phyloP scores from a whole-genome alignment of 2,888 invertebrate genomes.

The Nomada hirtipes region DNA sequence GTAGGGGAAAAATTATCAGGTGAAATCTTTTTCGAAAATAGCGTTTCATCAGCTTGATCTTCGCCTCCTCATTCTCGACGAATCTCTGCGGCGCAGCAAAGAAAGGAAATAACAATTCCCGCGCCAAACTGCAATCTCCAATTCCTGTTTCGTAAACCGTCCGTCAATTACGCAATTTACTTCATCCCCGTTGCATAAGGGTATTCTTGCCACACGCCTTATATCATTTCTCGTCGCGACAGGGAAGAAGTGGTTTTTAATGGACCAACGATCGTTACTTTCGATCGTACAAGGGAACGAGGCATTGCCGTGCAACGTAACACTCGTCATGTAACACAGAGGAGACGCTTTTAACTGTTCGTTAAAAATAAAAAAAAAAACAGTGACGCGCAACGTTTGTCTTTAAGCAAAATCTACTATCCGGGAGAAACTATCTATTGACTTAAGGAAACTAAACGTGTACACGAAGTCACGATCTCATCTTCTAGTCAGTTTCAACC shows the following conservation, averaged over 20 bases:
- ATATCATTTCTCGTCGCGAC: neutral
- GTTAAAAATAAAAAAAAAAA: neutral
- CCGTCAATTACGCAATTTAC: neutral
- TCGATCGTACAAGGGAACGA: neutral
- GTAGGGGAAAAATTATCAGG: no score
- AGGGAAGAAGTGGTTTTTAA: neutral
- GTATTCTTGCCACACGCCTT: neutral
- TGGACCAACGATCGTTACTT: neutral
- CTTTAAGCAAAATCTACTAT: slow-evolving; percentile 48
- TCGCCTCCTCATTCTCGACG: neutral
- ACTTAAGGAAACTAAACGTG: slow-evolving; percentile 48
- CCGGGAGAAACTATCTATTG: slow-evolving; percentile 61
- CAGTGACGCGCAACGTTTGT: slow-evolving; percentile 7
- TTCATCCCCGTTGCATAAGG: slow-evolving; percentile 5
- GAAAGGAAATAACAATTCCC: neutral
- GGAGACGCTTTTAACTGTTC: neutral
- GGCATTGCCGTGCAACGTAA: neutral
- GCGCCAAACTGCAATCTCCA: neutral
- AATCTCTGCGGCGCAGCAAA: neutral
- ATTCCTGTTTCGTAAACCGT: neutral
- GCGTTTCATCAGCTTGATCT: no score
- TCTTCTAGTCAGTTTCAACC: slow-evolving; percentile 39
- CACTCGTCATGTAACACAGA: neutral
- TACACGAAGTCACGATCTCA: slow-evolving; percentile 35
- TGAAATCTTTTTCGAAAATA: no score